These are phyloP conservation scores for Anthopleura sola DNA, from an alignment of 64 coral and sea anemone genomes.

Conservation along the genomic window DNA sequence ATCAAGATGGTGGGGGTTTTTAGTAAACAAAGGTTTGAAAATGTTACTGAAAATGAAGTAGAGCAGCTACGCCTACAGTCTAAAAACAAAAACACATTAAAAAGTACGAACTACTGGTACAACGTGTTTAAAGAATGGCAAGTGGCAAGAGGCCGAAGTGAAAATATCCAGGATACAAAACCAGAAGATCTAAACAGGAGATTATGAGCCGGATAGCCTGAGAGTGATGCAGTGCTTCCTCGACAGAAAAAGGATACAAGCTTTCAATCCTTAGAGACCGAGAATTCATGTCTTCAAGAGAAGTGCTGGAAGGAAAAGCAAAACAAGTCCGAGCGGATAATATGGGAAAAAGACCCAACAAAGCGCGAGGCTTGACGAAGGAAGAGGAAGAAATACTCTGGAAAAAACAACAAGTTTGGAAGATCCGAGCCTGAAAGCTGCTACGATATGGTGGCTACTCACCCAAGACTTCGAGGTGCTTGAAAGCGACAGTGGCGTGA, in stretches of 20 bases:
- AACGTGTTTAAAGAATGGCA: constrained; percentile 58
- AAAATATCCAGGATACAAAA: constrained; percentile 30
- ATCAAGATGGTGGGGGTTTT: not conserved
- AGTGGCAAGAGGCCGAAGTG: constrained; percentile 3
- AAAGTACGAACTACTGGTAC: constrained; percentile 35
- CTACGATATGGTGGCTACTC: not conserved
- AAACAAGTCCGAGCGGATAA: constrained; percentile 9
- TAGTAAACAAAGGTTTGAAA: constrained; percentile 31
- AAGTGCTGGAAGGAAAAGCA: constrained; percentile 33
- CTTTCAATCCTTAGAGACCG: constrained; percentile 15
- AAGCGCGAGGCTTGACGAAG: not conserved
- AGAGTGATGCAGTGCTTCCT: constrained; percentile 6
- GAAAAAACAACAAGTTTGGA: not conserved
- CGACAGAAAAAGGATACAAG: constrained; percentile 26
- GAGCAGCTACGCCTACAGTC: constrained; percentile 14
- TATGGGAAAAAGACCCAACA: constrained; percentile 15
- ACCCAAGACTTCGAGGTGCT: not conserved
- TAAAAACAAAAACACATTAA: constrained; percentile 48
- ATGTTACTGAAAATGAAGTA: constrained; percentile 4
- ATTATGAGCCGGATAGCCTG: not conserved
- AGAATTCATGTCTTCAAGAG: constrained; percentile 25
- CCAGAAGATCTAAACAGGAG: constrained; percentile 38
- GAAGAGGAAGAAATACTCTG: not conserved
- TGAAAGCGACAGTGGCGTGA: not conserved
- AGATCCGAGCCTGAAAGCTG: not conserved